Conservation (phyloP, 2,888 invertebrate genomes). For the Phyllotreta striolata region DNA sequence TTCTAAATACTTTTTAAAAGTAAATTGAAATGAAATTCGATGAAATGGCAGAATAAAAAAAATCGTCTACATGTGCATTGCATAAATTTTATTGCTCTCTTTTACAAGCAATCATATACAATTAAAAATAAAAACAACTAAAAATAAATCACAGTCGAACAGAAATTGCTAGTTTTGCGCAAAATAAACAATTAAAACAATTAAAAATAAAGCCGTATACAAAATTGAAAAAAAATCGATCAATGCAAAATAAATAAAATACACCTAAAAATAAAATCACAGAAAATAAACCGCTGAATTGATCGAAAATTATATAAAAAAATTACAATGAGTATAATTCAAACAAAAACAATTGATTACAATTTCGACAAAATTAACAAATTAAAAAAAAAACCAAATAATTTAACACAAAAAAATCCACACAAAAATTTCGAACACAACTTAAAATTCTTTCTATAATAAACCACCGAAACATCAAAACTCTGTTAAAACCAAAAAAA, state of each 20-base stretch:
- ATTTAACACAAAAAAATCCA: no score
- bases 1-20: neutral
- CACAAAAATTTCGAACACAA: no score
- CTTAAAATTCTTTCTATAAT: no score
- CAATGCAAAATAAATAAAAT: slow-evolving; percentile 2
- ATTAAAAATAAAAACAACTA: slow-evolving; percentile 13
- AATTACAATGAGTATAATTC: neutral
- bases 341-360: neutral
- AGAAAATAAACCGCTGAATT: slow-evolving; percentile 8
- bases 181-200: slow-evolving; percentile 24
- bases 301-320: slow-evolving; percentile 1
- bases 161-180: slow-evolving; percentile 24
- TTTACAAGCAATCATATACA: slow-evolving; percentile 33
- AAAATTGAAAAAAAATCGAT: slow-evolving; percentile 1
- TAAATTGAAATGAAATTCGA: no score
- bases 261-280: slow-evolving; percentile 7
- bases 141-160: slow-evolving; percentile 33
- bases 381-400: no score
- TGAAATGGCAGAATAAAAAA: no score
- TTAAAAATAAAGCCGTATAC: neutral
- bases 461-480: neutral
- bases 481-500: slow-evolving; percentile 14
- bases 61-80: no score
- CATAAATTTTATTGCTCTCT: slow-evolving; percentile 21
- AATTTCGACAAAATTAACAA: no score